Evolutionary conservation across 2,797 vertebrate species (phyloP).

Genomic region (Simalia tracyae): DNA sequence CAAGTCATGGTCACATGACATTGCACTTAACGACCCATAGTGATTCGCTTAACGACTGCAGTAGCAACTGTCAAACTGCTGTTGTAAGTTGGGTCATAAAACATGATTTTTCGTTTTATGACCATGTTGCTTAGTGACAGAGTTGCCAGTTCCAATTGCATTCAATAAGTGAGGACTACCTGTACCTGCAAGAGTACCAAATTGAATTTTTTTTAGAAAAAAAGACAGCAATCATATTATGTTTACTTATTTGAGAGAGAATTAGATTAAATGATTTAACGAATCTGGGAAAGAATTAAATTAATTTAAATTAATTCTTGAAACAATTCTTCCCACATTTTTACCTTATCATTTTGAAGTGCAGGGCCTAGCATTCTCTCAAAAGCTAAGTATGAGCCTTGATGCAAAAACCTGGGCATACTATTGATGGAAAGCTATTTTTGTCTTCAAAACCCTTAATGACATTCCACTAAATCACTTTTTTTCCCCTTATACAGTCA

Average conservation of each 20-base stretch:
- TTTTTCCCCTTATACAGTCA: background rate
- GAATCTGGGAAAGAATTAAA: background rate
- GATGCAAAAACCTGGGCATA: background rate
- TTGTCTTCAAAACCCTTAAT: background rate
- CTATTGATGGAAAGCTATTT: background rate
- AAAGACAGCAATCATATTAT: background rate
- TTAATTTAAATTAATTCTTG: background rate
- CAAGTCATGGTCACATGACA: background rate
- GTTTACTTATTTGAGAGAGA: background rate
- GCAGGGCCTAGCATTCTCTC: background rate
- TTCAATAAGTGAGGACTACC: background rate
- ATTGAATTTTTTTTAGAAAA: background rate
- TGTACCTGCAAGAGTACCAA: background rate
- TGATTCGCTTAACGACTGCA: background rate
- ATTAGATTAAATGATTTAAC: background rate
- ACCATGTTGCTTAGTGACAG: background rate
- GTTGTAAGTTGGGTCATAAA: background rate
- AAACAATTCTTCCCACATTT: background rate
- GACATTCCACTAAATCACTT: background rate
- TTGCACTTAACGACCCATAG: background rate
- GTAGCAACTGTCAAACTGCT: background rate
- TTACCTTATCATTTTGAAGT: background rate
- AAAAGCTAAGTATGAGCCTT: background rate
- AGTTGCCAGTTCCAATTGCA: background rate
- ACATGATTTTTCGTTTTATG: background rate